These are phyloP conservation scores for Drosophila barbarae DNA, from an alignment of 2,888 invertebrate species.

Conservation along the genomic window DNA sequence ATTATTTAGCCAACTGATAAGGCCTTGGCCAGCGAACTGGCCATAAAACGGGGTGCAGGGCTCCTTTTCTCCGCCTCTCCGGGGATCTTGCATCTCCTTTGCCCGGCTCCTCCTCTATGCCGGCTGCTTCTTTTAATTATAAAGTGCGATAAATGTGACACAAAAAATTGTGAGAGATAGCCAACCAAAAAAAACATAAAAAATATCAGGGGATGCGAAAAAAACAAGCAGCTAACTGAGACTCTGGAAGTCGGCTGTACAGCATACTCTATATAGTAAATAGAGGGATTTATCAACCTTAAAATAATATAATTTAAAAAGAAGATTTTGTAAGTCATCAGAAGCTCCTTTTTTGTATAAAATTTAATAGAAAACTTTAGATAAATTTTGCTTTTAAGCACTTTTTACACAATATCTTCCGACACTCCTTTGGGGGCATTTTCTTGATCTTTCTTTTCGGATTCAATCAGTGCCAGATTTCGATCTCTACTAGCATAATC, in stretches of 20 bases:
- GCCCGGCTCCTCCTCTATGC: neutral
- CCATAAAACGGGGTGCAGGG: conserved; percentile 24
- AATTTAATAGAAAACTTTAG: neutral
- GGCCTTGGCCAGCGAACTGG: conserved; percentile 16
- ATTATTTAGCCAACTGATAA: conserved; percentile 74
- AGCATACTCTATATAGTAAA: conserved; percentile 1
- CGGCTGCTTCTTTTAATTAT: conserved; percentile 63
- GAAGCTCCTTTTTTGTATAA: no score
- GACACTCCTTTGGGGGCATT: neutral
- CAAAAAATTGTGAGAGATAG: conserved; percentile 29
- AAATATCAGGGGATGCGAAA: conserved; percentile 1
- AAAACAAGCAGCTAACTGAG: neutral
- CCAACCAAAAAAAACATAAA: conserved; percentile 10
- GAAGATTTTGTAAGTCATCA: no score
- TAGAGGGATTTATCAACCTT: neutral
- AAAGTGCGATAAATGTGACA: conserved; percentile 74
- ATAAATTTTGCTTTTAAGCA: no score
- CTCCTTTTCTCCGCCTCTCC: neutral
- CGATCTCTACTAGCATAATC: neutral
- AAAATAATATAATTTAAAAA: neutral
- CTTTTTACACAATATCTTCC: neutral
- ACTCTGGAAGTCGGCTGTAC: neutral
- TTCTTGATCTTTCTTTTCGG: no score
- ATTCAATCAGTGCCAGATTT: neutral
- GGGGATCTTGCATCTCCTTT: neutral